Evolutionary conservation across 2,113 vertebrate species (phyloP).

Genomic region (Miniopterus natalensis): DNA sequence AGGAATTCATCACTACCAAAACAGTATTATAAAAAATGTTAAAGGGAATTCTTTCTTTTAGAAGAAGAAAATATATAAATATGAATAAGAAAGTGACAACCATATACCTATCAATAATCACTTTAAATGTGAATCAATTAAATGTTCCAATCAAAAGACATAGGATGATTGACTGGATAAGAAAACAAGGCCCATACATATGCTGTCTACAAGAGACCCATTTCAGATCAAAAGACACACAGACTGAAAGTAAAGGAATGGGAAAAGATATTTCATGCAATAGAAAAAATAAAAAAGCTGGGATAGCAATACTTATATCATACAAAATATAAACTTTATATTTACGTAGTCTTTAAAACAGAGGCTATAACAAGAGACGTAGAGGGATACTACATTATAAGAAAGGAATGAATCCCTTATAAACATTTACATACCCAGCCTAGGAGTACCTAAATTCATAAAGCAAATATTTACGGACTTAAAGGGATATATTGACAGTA

Average conservation of each 20-base stretch:
- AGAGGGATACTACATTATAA: neutral
- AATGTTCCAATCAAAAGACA: neutral
- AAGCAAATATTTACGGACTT: neutral
- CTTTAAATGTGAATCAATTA: neutral
- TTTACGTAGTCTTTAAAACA: neutral
- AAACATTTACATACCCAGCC: neutral
- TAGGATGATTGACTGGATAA: neutral
- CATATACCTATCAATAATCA: neutral
- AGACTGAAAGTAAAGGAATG: neutral
- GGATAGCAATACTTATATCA: neutral
- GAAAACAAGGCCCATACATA: neutral
- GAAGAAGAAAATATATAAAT: neutral
- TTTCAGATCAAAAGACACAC: neutral
- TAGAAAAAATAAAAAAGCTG: neutral
- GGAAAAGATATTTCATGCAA: neutral
- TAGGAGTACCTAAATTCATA: neutral
- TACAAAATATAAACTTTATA: neutral
- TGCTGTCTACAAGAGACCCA: neutral
- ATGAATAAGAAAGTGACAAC: neutral
- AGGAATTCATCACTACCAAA: neutral
- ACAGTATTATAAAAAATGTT: neutral
- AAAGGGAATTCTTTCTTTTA: neutral
- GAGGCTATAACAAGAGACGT: neutral
- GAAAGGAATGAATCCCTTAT: neutral
- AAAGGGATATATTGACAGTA: neutral